These are phyloP conservation scores for Neostethus bicornis DNA, from an alignment of 2,797 vertebrate species.

Conservation along the genomic window DNA sequence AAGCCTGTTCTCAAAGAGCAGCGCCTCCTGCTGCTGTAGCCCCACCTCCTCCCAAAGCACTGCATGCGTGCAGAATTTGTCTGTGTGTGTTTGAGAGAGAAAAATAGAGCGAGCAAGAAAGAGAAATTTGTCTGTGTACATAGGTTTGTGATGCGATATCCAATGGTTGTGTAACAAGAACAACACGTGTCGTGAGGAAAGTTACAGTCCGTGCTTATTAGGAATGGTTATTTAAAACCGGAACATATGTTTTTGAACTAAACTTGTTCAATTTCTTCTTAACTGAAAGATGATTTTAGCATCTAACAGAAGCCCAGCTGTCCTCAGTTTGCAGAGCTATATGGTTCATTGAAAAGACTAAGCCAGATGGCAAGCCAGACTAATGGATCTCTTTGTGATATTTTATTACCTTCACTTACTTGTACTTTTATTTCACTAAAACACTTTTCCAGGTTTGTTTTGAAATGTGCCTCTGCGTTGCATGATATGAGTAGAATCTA, in stretches of 20 bases:
- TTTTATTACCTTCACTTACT: conserved; percentile 1
- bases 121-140: too few relatives aligned
- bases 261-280: too few relatives aligned
- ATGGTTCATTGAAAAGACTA: neutral
- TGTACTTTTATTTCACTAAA: conserved; percentile 3
- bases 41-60: too few relatives aligned
- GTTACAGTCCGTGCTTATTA: too few relatives aligned
- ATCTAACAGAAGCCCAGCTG: neutral
- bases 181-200: too few relatives aligned
- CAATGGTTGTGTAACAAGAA: too few relatives aligned
- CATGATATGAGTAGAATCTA: neutral
- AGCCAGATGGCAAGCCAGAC: neutral
- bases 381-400: neutral
- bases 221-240: neutral
- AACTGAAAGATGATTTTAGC: neutral
- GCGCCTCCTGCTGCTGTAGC: too few relatives aligned
- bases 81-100: too few relatives aligned
- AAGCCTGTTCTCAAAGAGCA: too few relatives aligned
- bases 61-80: too few relatives aligned
- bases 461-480: neutral
- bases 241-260: neutral
- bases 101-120: too few relatives aligned
- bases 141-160: too few relatives aligned
- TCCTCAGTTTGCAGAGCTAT: neutral
- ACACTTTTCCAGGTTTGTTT: neutral